phyloP scores from a whole-genome alignment of 2,113 vertebrate species.

The Leiothrix lutea region DNA sequence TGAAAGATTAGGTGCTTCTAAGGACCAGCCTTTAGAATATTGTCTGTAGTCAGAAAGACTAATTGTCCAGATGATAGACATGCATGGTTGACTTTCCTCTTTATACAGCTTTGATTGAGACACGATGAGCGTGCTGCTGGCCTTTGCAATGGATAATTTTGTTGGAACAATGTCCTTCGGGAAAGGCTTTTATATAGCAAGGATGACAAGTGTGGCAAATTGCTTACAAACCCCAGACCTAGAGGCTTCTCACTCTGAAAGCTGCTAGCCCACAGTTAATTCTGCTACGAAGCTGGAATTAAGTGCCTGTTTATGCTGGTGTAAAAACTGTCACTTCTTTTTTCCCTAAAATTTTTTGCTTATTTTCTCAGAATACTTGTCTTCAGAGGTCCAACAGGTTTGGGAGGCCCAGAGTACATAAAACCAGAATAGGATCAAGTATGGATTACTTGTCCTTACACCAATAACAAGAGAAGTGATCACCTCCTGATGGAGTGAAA shows the following conservation, averaged over 20 bases:
- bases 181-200: slow-evolving; percentile 61
- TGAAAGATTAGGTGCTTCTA: slow-evolving; percentile 47
- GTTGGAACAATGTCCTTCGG: slow-evolving; percentile 48
- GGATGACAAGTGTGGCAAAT: slow-evolving; percentile 64
- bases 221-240: slow-evolving; percentile 28
- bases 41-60: slow-evolving; percentile 44
- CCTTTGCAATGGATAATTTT: slow-evolving; percentile 56
- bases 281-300: background rate
- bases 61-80: slow-evolving; percentile 59
- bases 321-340: background rate
- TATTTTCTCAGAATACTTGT: background rate
- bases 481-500: background rate
- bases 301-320: background rate
- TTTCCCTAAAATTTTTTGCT: background rate
- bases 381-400: background rate
- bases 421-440: background rate
- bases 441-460: background rate
- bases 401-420: background rate
- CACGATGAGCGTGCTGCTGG: slow-evolving; percentile 32
- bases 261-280: background rate
- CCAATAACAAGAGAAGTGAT: background rate
- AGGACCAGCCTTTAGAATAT: slow-evolving; percentile 22
- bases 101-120: slow-evolving; percentile 57
- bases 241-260: background rate
- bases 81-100: slow-evolving; percentile 52